Percentiles rank a stretch among this genome's conserved stretches.
Evolutionary conservation across 2,113 vertebrate species (phyloP).

Genomic region (Corythornis cristatus): DNA sequence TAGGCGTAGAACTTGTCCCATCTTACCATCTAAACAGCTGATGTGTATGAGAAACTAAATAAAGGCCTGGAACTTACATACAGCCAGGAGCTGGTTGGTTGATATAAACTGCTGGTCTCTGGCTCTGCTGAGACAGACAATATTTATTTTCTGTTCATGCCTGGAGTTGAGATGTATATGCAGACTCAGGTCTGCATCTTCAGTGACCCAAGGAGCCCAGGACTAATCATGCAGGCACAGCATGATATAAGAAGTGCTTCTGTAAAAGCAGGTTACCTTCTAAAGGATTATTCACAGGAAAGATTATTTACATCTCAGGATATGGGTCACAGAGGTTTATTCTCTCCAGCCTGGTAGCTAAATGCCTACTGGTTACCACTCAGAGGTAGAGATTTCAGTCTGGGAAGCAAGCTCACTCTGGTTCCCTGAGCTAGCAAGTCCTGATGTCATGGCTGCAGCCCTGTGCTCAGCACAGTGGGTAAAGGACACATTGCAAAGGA

Average conservation of each 20-base stretch:
- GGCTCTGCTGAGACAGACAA: not conserved
- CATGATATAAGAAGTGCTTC: not conserved
- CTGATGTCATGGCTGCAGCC: accelerated
- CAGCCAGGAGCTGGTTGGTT: not conserved
- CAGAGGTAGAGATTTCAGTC: not conserved
- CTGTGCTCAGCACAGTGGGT: not conserved
- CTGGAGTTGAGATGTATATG: not conserved
- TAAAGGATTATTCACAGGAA: slow-evolving; percentile 25
- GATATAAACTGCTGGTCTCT: not conserved
- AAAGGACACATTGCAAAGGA: not conserved
- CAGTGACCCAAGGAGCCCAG: not conserved
- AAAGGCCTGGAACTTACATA: not conserved
- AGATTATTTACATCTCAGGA: not conserved
- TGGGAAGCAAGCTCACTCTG: not conserved
- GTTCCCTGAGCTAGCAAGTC: not conserved
- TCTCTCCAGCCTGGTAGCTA: not conserved
- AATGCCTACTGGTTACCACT: not conserved
- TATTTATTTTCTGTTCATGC: not conserved
- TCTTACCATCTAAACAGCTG: not conserved
- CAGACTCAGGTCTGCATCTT: not conserved
- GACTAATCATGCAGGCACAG: not conserved
- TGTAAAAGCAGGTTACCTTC: slow-evolving; percentile 7
- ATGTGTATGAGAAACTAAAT: not conserved
- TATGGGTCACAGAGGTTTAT: not conserved
- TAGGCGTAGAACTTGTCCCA: not conserved